A percentile compares a stretch with the other conserved stretches of the same genome.
These are phyloP conservation scores for Ryuthela nishihirai DNA, from an alignment of 2,888 invertebrate genomes.

Conservation along the genomic window DNA sequence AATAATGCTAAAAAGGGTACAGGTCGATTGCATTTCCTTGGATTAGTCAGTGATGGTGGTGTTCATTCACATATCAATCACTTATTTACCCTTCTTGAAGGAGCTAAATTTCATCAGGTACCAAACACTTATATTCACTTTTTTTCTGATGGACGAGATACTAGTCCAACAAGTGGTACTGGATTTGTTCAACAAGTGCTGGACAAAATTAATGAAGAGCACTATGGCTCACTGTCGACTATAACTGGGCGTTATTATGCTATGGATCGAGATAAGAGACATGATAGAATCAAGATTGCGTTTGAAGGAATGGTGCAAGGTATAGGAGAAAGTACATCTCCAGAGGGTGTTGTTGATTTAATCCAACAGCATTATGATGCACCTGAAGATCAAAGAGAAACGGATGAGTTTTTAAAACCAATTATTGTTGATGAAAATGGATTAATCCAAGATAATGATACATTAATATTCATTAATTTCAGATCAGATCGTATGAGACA, in stretches of 20 bases:
- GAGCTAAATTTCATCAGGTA: slow-evolving; percentile 50
- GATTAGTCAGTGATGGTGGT: slow-evolving; percentile 51
- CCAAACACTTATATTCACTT: slow-evolving; percentile 51
- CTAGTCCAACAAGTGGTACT: slow-evolving; percentile 50
- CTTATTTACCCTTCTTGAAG: slow-evolving; percentile 50
- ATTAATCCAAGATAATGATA: slow-evolving; percentile 50
- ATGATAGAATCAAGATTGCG: slow-evolving; percentile 48
- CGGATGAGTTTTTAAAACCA: slow-evolving; percentile 53
- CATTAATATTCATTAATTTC: slow-evolving; percentile 53
- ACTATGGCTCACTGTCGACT: slow-evolving; percentile 46
- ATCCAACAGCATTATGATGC: slow-evolving; percentile 43
- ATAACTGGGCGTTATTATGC: slow-evolving; percentile 52
- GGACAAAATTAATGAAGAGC: slow-evolving; percentile 26
- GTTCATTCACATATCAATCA: slow-evolving; percentile 53
- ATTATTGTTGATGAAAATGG: slow-evolving; percentile 48
- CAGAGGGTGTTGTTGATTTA: slow-evolving; percentile 43
- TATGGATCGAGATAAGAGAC: slow-evolving; percentile 52
- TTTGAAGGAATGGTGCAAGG: slow-evolving; percentile 52
- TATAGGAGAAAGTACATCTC: slow-evolving; percentile 47
- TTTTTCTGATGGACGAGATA: slow-evolving; percentile 52
- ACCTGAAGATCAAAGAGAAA: slow-evolving; percentile 45
- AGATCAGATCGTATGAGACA: slow-evolving; percentile 53
- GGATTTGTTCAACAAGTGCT: slow-evolving; percentile 37
- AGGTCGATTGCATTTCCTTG: slow-evolving; percentile 50
- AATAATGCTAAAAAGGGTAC: slow-evolving; percentile 48